Evolutionary conservation across 1,140 invertebrate genomes (phyloP), one percentile per base, ranked within the genome.

Genomic region (Spodoptera litura): DNA sequence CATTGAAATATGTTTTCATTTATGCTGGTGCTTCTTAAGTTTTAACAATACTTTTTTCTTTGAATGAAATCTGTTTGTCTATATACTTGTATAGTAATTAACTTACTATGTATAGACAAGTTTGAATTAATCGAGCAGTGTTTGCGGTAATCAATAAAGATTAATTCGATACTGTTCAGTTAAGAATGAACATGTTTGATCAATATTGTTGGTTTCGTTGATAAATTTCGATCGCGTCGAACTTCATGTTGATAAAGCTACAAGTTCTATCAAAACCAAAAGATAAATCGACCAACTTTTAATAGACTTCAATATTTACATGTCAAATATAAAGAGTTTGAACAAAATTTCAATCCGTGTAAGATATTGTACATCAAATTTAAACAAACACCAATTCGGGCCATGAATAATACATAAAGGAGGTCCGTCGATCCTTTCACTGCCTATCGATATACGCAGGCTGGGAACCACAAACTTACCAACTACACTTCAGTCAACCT

Each of bases 371-470:
- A 87, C 85, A 86, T 88, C 86, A 90, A 88, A 88, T 88, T 90
- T 88, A 87, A 86, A 90, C 88, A 90, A 90, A 90, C 85, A 90
- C 83, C 85, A 84, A 88, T 88, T 88, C 84, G 62, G 59, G 64
- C 78, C 68, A 86, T 90, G 88, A 88, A 90, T 90, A 89, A 89
- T 85, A 86, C 82, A 88, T 89, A 79, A 83, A 72, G 78, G 74
- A 79, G 64, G 78, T 81, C 75, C 64, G 76, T 59, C 81, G 83
- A 87, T 88, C 85, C 81, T 75, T 77, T 77, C 74, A 68, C 61
- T 77, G 53, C 74, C 61, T 68, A 77, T 77, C 74, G 74, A 77
- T 77, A 77, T 77, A 77, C 61, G 74, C 74, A 77, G 62, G 52
- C 74, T 77, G 59, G 27, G 3, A 35, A 56, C n/a, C 13, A 44